These are phyloP conservation scores for Phytoseiulus persimilis DNA, from an alignment of 2,888 invertebrate genomes.

Conservation along the genomic window DNA sequence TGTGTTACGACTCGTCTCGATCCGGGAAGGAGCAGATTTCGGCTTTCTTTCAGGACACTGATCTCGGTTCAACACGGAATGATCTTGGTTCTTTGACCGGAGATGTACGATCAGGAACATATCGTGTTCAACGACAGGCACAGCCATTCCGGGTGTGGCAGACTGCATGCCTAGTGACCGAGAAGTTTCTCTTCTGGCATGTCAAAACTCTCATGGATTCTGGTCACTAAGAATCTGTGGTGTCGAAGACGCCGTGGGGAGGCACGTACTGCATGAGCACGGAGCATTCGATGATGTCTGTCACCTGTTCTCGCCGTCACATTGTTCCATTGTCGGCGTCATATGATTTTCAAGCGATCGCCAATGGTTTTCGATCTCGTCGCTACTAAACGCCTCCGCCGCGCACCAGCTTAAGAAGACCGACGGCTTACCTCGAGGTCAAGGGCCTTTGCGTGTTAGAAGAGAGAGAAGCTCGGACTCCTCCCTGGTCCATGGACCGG, in stretches of 20 bases:
- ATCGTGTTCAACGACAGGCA: conserved; percentile 92
- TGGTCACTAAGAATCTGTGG: conserved; percentile 58
- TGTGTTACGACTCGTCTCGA: conserved; percentile 74
- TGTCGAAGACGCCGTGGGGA: conserved; percentile 55
- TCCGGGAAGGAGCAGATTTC: conserved; percentile 64
- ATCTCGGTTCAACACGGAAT: conserved; percentile 84
- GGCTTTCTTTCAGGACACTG: conserved; percentile 56
- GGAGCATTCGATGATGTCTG: too few species aligned
- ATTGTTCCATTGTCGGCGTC: too few species aligned
- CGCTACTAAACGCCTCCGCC: too few species aligned
- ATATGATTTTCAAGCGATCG: too few species aligned
- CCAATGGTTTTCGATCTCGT: too few species aligned
- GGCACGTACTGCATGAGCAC: conserved; percentile 51
- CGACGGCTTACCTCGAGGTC: too few species aligned
- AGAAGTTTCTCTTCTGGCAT: conserved; percentile 89
- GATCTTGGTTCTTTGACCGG: conserved; percentile 79
- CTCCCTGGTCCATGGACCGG: not conserved
- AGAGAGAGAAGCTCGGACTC: too few species aligned
- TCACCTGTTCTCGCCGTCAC: too few species aligned
- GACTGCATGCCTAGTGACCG: conserved; percentile 70
- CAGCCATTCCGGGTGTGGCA: conserved; percentile 91
- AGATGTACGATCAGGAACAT: conserved; percentile 88
- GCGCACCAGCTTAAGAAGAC: too few species aligned
- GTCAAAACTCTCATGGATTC: conserved; percentile 78
- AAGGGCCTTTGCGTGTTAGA: too few species aligned